These are phyloP conservation scores for Gavia stellata DNA, from an alignment of 2,113 vertebrate species.

Conservation along the genomic window DNA sequence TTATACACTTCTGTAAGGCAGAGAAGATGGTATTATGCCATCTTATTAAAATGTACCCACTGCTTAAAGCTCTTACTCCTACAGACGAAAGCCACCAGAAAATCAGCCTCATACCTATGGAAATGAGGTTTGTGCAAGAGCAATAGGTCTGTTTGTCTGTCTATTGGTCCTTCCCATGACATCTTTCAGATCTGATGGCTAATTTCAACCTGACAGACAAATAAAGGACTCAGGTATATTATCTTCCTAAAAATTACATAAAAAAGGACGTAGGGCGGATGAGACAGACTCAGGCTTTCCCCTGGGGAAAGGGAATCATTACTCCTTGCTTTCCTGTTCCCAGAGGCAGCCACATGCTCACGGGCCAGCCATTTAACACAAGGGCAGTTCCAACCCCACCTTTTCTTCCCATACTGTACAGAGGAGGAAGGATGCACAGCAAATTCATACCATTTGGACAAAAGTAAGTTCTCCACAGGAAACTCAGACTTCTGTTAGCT, in stretches of 20 bases:
- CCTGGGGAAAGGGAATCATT: background rate
- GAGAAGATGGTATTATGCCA: background rate
- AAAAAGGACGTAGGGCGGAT: background rate
- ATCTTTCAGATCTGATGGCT: background rate
- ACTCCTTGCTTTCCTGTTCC: background rate
- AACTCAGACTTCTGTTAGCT: slow-evolving; percentile 38
- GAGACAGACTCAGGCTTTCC: background rate
- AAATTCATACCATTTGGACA: slow-evolving; percentile 5
- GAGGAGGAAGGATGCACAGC: background rate
- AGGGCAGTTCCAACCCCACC: background rate
- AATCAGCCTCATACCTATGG: background rate
- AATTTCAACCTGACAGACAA: background rate
- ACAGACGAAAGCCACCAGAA: background rate
- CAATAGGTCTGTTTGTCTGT: background rate
- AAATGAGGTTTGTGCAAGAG: background rate
- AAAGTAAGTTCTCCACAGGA: slow-evolving; percentile 61
- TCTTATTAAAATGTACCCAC: background rate
- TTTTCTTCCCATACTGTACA: background rate
- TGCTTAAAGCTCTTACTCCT: slow-evolving; percentile 36
- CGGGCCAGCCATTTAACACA: background rate
- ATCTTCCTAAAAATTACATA: background rate
- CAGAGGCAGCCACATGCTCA: background rate
- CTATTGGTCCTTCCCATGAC: background rate
- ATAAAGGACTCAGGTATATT: background rate
- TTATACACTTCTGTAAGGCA: background rate